Evolutionary conservation across 2,888 invertebrate genomes (phyloP).

Genomic region (Helleia helle): DNA sequence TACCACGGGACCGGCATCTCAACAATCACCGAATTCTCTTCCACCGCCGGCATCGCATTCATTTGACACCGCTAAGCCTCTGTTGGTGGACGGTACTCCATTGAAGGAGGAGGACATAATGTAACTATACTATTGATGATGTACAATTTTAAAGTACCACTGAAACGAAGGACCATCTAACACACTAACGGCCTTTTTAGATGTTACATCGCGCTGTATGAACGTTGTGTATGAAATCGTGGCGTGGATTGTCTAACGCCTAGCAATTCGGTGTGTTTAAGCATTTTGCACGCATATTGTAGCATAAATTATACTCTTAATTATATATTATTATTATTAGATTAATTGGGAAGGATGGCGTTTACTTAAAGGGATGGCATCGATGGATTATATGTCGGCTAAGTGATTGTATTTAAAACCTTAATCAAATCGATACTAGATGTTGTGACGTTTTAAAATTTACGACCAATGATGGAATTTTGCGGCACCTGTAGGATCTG

Average conservation of each 20-base stretch:
- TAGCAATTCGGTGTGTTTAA: constrained; percentile 27
- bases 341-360: constrained; percentile 60
- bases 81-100: constrained; percentile 55
- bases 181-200: neutral
- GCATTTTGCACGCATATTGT: constrained; percentile 56
- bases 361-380: constrained; percentile 57
- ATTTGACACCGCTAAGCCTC: constrained; percentile 43
- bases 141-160: neutral
- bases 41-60: constrained; percentile 43
- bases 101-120: constrained; percentile 53
- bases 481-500: constrained; percentile 8
- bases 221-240: constrained; percentile 1
- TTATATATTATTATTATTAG: constrained; percentile 38
- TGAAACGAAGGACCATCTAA: neutral
- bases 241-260: neutral
- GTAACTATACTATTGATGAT: no score
- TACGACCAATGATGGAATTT: constrained; percentile 39
- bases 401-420: constrained; percentile 47
- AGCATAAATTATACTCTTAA: constrained; percentile 52
- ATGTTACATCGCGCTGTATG: neutral
- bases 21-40: constrained; percentile 40
- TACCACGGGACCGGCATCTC: constrained; percentile 34
- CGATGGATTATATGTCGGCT: constrained; percentile 59
- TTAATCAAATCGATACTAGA: constrained; percentile 25
- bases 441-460: constrained; percentile 48